Conservation (phyloP, 1,140 invertebrate species). For the Euura lappo region DNA sequence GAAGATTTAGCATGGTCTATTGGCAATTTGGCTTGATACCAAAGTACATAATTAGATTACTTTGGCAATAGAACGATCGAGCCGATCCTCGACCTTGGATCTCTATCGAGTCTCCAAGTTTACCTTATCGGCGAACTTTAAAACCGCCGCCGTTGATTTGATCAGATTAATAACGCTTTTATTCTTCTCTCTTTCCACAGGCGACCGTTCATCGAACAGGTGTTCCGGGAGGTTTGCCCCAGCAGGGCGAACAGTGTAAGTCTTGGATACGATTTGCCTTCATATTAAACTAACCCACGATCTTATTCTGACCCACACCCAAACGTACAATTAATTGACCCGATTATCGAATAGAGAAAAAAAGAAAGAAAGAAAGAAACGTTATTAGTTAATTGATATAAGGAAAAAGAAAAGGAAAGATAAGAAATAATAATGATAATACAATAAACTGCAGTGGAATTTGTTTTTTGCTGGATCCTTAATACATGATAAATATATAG, state of each 20-base stretch:
- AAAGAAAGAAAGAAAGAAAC: too few species aligned
- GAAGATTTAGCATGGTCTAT: slow-evolving; percentile 36
- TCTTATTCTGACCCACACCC: slow-evolving; percentile 47
- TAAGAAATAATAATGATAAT: neutral
- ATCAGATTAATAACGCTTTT: slow-evolving; percentile 20
- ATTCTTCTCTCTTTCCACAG: slow-evolving; percentile 58
- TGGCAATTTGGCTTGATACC: slow-evolving; percentile 53
- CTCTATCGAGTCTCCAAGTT: slow-evolving; percentile 14
- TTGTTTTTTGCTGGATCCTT: neutral
- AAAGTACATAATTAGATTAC: slow-evolving; percentile 52
- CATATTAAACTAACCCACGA: slow-evolving; percentile 50
- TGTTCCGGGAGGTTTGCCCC: slow-evolving; percentile 69
- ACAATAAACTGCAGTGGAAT: slow-evolving; percentile 3
- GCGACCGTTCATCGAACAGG: slow-evolving; percentile 67
- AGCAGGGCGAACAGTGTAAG: slow-evolving; percentile 67
- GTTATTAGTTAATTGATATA: too few species aligned
- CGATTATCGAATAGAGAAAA: neutral
- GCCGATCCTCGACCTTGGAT: slow-evolving; percentile 38
- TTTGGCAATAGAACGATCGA: slow-evolving; percentile 44
- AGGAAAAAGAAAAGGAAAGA: too few species aligned
- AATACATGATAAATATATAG: neutral
- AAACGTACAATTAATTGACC: slow-evolving; percentile 44
- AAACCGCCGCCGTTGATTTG: slow-evolving; percentile 4
- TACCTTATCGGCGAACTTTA: neutral
- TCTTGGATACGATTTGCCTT: slow-evolving; percentile 56